Evolutionary conservation across 1,140 invertebrate species (phyloP).

Genomic region (Aethina tumida): DNA sequence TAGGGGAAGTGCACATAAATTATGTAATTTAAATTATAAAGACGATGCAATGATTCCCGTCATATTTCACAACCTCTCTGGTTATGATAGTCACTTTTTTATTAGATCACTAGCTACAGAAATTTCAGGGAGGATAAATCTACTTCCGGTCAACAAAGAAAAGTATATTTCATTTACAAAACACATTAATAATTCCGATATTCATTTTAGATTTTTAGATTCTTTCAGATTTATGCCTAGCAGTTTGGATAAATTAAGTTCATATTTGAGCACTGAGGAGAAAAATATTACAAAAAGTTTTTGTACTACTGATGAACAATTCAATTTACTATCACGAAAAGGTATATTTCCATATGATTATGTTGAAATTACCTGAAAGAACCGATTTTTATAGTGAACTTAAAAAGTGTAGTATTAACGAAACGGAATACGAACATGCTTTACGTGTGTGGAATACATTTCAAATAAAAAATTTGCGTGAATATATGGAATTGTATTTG

Average conservation of each 20-base stretch:
- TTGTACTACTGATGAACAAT: constrained; percentile 14
- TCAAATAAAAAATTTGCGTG: constrained; percentile 24
- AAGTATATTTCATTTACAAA: constrained; percentile 18
- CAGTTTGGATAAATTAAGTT: constrained; percentile 13
- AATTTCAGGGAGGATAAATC: constrained; percentile 5
- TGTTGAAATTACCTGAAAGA: too few species aligned
- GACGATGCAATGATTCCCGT: constrained; percentile 16
- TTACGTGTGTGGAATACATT: constrained; percentile 37
- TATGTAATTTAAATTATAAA: constrained; percentile 33
- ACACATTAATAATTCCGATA: neutral
- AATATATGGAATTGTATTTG: constrained; percentile 38
- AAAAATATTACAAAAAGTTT: neutral
- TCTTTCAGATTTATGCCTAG: constrained; percentile 12
- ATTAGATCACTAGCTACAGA: constrained; percentile 10
- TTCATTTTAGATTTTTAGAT: constrained; percentile 14
- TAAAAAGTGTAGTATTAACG: constrained; percentile 28
- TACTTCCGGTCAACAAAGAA: constrained; percentile 17
- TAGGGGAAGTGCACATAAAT: constrained; percentile 26
- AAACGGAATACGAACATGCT: constrained; percentile 31
- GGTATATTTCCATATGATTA: constrained; percentile 32
- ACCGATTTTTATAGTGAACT: constrained; percentile 31
- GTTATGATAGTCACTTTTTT: constrained; percentile 17
- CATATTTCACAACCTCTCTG: constrained; percentile 16
- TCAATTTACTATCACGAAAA: constrained; percentile 28
- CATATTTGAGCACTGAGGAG: constrained; percentile 4